Base-by-base conservation (phyloP, 2,888 invertebrate genomes). In the Limenitis camilla region DNA sequence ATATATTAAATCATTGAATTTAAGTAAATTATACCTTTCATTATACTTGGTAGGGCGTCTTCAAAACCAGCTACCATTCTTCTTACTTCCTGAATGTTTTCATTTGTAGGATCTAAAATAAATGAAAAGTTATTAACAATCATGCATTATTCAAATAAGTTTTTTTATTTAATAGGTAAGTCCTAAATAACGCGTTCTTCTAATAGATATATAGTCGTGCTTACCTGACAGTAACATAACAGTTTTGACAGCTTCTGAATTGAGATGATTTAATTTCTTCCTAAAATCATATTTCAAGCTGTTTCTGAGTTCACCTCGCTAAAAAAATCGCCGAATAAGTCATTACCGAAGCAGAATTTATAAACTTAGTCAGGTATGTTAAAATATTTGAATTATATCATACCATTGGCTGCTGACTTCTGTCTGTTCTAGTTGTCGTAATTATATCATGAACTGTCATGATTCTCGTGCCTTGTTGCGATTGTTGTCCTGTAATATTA, bases 171-270 rank as follows among this genome's bases (percentile, higher is more conserved):
- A 95, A 97, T 5, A 94, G 94, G 0, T n/a, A n/a, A n/a, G n/a
- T n/a, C n/a, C n/a, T n/a, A n/a, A n/a, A n/a, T n/a, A n/a, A n/a
- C n/a, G 19, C 1, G 19, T 19, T 19, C 1, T 19, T 19, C 19
- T 2, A 19, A 19, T 19, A 19, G 19, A 19, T 2, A 19, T 19
- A 19, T 19, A 19, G 19, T 3, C 1, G 3, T 19, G 19, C 64
- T 73, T 67, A 84, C 92, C 92, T 38, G 94, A 93, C 1, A 96
- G 93, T 27, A 94, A 81, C 0, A 94, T 94, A 5, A 97, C 95
- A 11, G 97, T 93, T 84, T 97, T 96, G 1, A 99, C 98, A 0
- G 98, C 98, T 47, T 97, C 97, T 2, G 98, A 97, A 78, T 96
- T 99, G 94, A 99, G 96, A 5, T 96, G 95, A 38, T 82, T 81